These are phyloP conservation scores for Caenorhabditis sp. DNA, from an alignment of 2,888 invertebrate genomes.

Conservation along the genomic window DNA sequence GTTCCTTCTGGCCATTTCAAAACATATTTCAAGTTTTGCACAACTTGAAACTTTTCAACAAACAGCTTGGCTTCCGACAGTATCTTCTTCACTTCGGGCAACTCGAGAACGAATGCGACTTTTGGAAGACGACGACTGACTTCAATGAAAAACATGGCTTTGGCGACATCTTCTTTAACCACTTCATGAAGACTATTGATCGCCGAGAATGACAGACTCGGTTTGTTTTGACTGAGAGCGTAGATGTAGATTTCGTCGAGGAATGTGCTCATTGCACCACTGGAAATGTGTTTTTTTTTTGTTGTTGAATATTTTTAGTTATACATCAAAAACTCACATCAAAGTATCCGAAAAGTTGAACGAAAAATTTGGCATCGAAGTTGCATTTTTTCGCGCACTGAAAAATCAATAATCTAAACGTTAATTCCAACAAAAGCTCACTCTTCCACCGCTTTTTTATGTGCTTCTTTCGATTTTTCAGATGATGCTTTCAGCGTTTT, in stretches of 20 bases:
- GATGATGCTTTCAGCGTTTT: constrained; percentile 18
- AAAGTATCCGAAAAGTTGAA: neutral
- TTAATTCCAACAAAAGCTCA: neutral
- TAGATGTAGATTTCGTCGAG: neutral
- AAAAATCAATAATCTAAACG: neutral
- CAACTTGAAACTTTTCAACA: neutral
- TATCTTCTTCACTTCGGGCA: neutral
- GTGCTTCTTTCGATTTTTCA: constrained; percentile 20
- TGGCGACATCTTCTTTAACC: neutral
- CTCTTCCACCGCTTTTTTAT: neutral
- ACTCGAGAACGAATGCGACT: neutral
- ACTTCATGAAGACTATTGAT: neutral
- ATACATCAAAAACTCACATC: neutral
- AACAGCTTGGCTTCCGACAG: neutral
- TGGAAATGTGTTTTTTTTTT: neutral
- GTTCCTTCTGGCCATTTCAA: constrained; percentile 5
- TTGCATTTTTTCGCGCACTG: neutral
- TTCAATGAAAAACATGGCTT: constrained; percentile 1
- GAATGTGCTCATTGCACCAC: neutral
- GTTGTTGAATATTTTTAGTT: neutral
- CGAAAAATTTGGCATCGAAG: neutral
- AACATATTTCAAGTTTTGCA: constrained; percentile 1
- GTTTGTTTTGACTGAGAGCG: neutral
- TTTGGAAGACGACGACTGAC: constrained; percentile 1
- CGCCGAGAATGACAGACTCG: neutral